Base-by-base conservation (phyloP, 1,140 invertebrate species). In the Solenopsis invicta region DNA sequence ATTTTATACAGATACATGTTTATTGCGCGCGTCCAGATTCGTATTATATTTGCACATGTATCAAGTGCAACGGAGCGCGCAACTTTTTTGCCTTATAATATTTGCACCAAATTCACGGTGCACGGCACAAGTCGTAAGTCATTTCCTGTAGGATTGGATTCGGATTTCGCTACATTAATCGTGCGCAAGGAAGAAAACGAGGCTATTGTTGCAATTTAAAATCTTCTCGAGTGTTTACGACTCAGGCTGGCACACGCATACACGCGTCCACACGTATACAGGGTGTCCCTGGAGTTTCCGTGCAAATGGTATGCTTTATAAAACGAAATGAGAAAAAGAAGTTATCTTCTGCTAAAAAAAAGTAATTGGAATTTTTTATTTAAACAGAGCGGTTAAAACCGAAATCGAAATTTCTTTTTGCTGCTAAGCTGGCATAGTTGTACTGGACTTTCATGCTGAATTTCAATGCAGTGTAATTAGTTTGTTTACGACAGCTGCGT, bases 131-230 rank as follows among this genome's bases (percentile, higher is more conserved):
- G n/a, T 78, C n/a, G 37, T 64, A 61, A 45, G 50, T 69, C 50
- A 34, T 74, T 85, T 80, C 45, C 66, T 45, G n/a, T 72, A 37
- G 41, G 52, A 89, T 89, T 50, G 74, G 45, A 41, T 34, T 29
- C 37, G 12, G 21, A 72, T 72, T 52, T 52, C 54, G 24, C 24
- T 24, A 29, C 41, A 61, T 74, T 82, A 61, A 75, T 50, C 41
- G 54, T 34, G 37, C 12, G 13, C 48, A 37, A 21, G 21, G 24
- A 48, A 75, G 18, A 34, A 24, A 37, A 34, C n/a, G 18, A 45
- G 72, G 6, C n/a, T 61, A 24, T 24, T n/a, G n/a, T 34, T 59
- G 13, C 56, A 75, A 41, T 24, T 84, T 84, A 82, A 82, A 74
- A 74, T 48, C 37, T 71, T 74, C n/a, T 13, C 5, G 37, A 75